Base-by-base conservation (phyloP, 2,113 vertebrate species). In the Salvator merianae region DNA sequence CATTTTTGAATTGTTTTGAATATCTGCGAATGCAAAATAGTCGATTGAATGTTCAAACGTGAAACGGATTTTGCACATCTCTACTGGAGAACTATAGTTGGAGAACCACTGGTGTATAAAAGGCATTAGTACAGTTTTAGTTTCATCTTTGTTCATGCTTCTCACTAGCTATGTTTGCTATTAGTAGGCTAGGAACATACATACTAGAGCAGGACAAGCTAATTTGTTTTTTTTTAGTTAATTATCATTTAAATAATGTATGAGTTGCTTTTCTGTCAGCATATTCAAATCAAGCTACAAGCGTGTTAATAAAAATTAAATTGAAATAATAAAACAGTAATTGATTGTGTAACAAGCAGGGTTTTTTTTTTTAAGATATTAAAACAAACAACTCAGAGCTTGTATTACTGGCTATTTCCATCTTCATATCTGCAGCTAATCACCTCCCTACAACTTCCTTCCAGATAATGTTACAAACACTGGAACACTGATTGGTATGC, bases 401-500 rank as follows among this genome's bases (percentile, higher is more conserved):
- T 30, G 26, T 24, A 82, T 26, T 50, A 20, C 50, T 72, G 43
- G 72, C 70, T 82, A 43, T 13, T n/a, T 72, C 55, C 59, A 3
- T 24, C 36, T 73, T 20, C 80, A 59, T 34, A 12, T 62, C 69
- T 20, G 59, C 40, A 40, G 36, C 28, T 22, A 63, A 82, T 82
- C 36, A 63, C 53, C 36, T 70, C 66, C 6, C 14, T 0, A 10
- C 66, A 26, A 16, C 47, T 82, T 83, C 78, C 65, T 72, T 68
- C 9, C 77, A 62, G 77, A 89, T 9, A 85, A 84, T 0, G 68
- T 78, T 40, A 34, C 53, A 18, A 84, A 71, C 13, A 28, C 66
- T 0, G 28, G 22, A 89, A 81, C 70, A 81, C 82, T 20, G 47
- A 65, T 82, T 72, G 80, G 81, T 72, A 86, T 88, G 87, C 71